These are phyloP conservation scores for Elymnias hypermnestra DNA, from an alignment of 1,140 invertebrate species.

Conservation along the genomic window DNA sequence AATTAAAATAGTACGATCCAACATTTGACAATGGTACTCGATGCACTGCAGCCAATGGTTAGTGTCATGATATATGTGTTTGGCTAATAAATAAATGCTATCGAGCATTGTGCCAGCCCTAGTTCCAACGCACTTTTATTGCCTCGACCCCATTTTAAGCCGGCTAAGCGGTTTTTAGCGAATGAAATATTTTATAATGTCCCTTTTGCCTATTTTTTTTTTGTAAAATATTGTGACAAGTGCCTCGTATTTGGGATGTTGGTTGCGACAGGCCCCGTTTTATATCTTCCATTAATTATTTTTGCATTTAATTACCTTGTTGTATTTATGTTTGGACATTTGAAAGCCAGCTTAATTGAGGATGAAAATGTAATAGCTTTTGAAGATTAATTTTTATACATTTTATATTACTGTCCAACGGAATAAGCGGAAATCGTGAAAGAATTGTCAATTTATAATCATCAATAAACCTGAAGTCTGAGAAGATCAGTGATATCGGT, in stretches of 20 bases:
- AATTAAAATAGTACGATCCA: constrained; percentile 10
- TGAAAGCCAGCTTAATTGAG: background rate
- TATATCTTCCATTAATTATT: constrained; percentile 11
- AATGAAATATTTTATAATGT: constrained; percentile 35
- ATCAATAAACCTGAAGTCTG: too few relatives aligned
- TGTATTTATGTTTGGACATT: background rate
- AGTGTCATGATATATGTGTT: constrained; percentile 17
- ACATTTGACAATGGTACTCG: constrained; percentile 9
- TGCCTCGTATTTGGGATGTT: constrained; percentile 10
- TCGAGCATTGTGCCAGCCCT: constrained; percentile 31
- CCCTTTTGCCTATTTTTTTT: constrained; percentile 7
- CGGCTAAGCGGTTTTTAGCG: constrained; percentile 33
- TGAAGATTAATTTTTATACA: too few relatives aligned
- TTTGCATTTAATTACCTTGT: constrained; percentile 7
- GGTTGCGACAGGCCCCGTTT: constrained; percentile 6
- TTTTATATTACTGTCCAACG: too few relatives aligned
- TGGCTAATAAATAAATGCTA: constrained; percentile 26
- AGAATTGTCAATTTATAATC: too few relatives aligned
- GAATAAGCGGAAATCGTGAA: too few relatives aligned
- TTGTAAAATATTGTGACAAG: constrained; percentile 14
- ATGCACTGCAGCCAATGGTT: constrained; percentile 13
- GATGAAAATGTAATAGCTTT: too few relatives aligned
- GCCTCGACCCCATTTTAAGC: constrained; percentile 37
- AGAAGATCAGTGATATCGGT: too few relatives aligned
- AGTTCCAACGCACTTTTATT: constrained; percentile 38